phyloP scores from a whole-genome alignment of 2,797 vertebrate genomes.

The Sphaeramia orbicularis region DNA sequence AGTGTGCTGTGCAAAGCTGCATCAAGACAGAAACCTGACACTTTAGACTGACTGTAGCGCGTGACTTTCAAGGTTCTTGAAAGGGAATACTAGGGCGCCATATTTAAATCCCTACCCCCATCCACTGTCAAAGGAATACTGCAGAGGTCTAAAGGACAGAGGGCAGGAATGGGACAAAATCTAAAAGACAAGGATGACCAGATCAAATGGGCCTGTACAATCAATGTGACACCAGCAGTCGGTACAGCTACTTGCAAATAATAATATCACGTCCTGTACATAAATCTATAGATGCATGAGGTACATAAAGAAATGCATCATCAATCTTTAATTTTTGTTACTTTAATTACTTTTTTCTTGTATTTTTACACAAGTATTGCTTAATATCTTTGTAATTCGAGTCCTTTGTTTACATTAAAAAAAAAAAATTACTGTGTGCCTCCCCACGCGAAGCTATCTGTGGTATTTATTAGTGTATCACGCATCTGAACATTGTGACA shows the following conservation, averaged over 20 bases:
- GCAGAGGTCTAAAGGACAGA: constrained; percentile 61
- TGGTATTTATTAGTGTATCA: background rate
- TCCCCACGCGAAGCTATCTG: background rate
- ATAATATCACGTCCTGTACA: background rate
- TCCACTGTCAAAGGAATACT: constrained; percentile 29
- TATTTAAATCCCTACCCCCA: constrained; percentile 22
- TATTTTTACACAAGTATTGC: no score
- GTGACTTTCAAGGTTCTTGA: constrained; percentile 52
- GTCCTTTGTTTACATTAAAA: no score
- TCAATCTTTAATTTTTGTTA: no score
- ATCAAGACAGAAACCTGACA: constrained; percentile 69
- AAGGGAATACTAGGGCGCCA: constrained; percentile 62
- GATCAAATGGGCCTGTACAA: constrained; percentile 25
- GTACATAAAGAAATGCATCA: background rate
- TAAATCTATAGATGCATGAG: constrained; percentile 3
- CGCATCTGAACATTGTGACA: constrained; percentile 17
- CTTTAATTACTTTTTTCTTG: no score
- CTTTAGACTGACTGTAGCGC: constrained; percentile 56
- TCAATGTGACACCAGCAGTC: constrained; percentile 19
- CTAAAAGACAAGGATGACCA: constrained; percentile 33
- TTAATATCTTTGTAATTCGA: no score
- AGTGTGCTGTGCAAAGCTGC: constrained; percentile 53
- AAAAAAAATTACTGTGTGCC: no score
- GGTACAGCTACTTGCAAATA: background rate
- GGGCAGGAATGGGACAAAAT: constrained; percentile 52